Conservation (phyloP, 2,797 vertebrate genomes). For the Manis crassicaudata region DNA sequence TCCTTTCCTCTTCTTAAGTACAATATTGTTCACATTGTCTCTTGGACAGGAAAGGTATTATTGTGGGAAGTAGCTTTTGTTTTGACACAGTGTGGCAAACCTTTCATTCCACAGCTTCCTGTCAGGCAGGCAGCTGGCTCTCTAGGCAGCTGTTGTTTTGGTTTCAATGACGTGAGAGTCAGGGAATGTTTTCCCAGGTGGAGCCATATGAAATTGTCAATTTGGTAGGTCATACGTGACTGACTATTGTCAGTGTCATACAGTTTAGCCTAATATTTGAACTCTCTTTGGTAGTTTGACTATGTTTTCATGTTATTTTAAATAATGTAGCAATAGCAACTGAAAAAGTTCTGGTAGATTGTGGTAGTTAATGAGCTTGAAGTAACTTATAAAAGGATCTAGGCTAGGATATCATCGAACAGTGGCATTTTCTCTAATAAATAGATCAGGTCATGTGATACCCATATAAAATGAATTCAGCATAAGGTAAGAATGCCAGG, state of each 20-base stretch:
- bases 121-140: constrained; percentile 26
- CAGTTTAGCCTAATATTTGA: background rate
- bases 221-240: background rate
- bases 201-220: background rate
- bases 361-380: background rate
- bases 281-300: background rate
- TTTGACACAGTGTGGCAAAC: background rate
- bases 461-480: background rate
- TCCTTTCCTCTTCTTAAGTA: background rate
- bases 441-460: background rate
- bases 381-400: background rate
- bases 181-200: constrained; percentile 52
- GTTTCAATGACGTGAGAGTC: background rate
- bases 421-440: background rate
- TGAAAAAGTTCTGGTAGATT: background rate
- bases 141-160: constrained; percentile 39
- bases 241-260: background rate
- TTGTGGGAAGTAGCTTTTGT: background rate
- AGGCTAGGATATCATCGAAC: background rate
- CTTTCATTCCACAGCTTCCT: background rate
- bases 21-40: background rate
- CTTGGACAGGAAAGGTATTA: background rate
- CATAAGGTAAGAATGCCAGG: background rate
- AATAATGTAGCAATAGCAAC: background rate
- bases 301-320: constrained; percentile 22